A percentile compares a stretch with the other conserved stretches of the same genome.
phyloP scores from a whole-genome alignment of 2,113 vertebrate species.

The Amphilophus citrinellus region DNA sequence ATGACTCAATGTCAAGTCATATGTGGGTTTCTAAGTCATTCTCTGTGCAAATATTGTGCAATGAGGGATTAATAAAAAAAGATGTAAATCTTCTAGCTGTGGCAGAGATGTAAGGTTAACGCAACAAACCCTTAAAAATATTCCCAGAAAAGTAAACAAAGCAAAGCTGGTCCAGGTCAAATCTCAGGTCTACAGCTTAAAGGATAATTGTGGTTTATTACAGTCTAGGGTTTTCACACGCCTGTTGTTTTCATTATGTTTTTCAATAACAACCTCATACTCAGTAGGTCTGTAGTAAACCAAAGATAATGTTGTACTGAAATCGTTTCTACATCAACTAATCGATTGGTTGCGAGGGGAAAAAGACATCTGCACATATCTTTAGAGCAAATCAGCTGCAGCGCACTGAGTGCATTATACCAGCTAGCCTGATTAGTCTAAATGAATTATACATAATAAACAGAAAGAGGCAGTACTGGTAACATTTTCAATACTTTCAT shows the following conservation, averaged over 20 bases:
- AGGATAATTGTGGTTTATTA: slow-evolving; percentile 1
- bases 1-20: slow-evolving; percentile 62
- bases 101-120: neutral
- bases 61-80: neutral
- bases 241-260: neutral
- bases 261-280: neutral
- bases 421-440: neutral
- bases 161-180: neutral
- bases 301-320: neutral
- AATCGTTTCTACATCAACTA: neutral
- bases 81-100: neutral
- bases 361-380: neutral
- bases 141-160: slow-evolving; percentile 4
- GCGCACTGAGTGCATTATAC: neutral
- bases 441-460: neutral
- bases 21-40: slow-evolving; percentile 30
- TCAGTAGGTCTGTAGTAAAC: neutral
- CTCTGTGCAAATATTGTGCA: slow-evolving; percentile 19
- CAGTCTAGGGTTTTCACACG: neutral
- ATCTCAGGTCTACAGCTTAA: neutral
- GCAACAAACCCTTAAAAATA: neutral
- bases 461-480: neutral
- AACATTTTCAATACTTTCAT: neutral
- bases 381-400: neutral
- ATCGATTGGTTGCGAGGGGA: neutral